A percentile compares a stretch with the other conserved stretches of the same genome.
phyloP scores from a whole-genome alignment of 2,888 invertebrate species.

The Lasioglossum marginatum region DNA sequence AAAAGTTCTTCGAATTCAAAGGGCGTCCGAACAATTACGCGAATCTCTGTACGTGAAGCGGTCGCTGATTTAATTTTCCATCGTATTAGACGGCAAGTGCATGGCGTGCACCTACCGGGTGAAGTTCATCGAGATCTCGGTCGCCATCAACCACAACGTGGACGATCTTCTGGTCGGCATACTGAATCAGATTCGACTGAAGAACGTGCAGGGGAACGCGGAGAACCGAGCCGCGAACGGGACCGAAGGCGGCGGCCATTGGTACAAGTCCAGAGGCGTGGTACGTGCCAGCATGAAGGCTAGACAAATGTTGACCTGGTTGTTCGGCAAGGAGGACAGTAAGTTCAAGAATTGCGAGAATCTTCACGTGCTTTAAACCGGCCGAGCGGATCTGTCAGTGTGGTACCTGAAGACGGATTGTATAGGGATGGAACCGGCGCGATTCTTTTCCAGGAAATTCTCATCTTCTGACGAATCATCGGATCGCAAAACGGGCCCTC shows the following conservation, averaged over 20 bases:
- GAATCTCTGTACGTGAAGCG: not conserved
- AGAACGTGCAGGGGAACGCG: slow-evolving; percentile 87
- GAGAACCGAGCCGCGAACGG: slow-evolving; percentile 81
- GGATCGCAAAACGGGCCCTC: not conserved
- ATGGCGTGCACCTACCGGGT: slow-evolving; percentile 95
- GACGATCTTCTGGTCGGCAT: slow-evolving; percentile 97
- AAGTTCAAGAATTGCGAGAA: slow-evolving; percentile 97
- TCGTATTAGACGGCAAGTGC: slow-evolving; percentile 93
- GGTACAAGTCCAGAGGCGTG: slow-evolving; percentile 94
- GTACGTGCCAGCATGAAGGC: slow-evolving; percentile 96
- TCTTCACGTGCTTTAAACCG: slow-evolving; percentile 86
- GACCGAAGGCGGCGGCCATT: slow-evolving; percentile 87
- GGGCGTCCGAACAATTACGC: not conserved
- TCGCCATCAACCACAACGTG: slow-evolving; percentile 98
- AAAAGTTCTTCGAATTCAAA: not conserved
- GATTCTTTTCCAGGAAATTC: not conserved
- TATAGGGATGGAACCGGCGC: slow-evolving; percentile 5
- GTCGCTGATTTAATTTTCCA: slow-evolving; percentile 20
- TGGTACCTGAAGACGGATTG: slow-evolving; percentile 47
- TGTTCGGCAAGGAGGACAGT: slow-evolving; percentile 95
- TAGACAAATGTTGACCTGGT: slow-evolving; percentile 95
- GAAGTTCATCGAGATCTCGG: slow-evolving; percentile 98
- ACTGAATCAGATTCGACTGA: slow-evolving; percentile 95
- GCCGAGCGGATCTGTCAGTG: not conserved
- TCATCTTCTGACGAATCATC: not conserved